phyloP scores from a whole-genome alignment of 2,797 vertebrate species.

The Amblyopsis hoosieri region DNA sequence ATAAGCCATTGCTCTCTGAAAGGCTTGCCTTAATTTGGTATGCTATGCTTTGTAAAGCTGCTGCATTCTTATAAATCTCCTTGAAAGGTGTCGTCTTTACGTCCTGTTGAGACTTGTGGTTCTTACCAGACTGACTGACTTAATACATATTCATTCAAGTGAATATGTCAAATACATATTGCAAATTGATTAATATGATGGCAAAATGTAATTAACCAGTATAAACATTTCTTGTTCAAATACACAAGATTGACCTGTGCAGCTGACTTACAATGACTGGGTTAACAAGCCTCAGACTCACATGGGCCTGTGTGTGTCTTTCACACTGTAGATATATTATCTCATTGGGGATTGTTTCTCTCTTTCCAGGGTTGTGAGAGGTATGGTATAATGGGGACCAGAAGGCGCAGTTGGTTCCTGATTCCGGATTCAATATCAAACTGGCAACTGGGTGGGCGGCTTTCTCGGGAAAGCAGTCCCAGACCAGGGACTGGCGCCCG shows the following conservation, averaged over 20 bases:
- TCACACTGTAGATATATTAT: not conserved
- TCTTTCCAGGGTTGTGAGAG: constrained; percentile 65
- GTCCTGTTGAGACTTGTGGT: not conserved
- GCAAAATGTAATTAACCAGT: not conserved
- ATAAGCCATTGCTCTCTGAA: constrained; percentile 48
- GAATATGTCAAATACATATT: not conserved
- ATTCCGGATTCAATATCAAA: constrained; percentile 58
- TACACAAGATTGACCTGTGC: not conserved
- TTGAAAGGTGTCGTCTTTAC: constrained; percentile 19
- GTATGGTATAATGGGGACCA: constrained; percentile 75
- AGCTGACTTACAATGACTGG: not conserved
- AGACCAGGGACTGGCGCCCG: constrained; percentile 49
- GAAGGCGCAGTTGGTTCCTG: constrained; percentile 60
- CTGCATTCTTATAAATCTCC: constrained; percentile 55
- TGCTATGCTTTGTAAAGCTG: constrained; percentile 53
- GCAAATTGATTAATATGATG: not conserved
- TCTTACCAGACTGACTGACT: not conserved
- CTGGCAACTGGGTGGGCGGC: constrained; percentile 62
- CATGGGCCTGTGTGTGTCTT: constrained; percentile 1
- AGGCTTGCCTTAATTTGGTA: constrained; percentile 37
- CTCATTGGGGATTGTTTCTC: constrained; percentile 21
- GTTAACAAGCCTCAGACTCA: not conserved
- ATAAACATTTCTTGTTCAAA: not conserved
- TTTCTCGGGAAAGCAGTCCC: constrained; percentile 64
- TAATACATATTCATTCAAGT: not conserved